Evolutionary conservation across 2,113 vertebrate genomes (phyloP), one percentile per base, ranked within the genome.

Genomic region (Etheostoma cragini): DNA sequence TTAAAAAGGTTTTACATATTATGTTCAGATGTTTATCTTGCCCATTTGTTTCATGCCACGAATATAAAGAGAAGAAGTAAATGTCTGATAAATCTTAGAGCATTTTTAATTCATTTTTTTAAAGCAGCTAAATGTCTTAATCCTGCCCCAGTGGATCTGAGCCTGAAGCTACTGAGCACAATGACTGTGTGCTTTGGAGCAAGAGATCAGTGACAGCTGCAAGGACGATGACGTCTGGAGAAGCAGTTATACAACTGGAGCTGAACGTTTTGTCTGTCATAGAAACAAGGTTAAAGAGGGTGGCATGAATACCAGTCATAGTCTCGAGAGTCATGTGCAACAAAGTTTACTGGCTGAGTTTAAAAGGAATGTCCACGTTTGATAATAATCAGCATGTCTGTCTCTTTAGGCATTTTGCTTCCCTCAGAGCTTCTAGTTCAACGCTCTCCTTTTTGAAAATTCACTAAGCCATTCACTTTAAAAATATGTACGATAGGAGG

Each of bases 221-320:
- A 60, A 91, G 84, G 85, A 76, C 10, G 66, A 88, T 94, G 92
- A 94, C 91, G 91, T 92, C 74, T 78, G 88, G 88, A 42, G 67
- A 65, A 76, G 61, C 56, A 61, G 90, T 94, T 95, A 94, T 89
- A 95, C 95, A 95, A 95, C 90, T n/a, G 11, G 70, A 83, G 85
- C 87, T 92, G 92, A 94, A 94, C 92, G 92, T 92, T 92, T 93
- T 87, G 87, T 94, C 90, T 94, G 93, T 92, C 93, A 91, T 80
- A 90, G 92, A 83, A 89, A 80, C 82, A 93, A 91, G 92, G 95
- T 92, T 91, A 92, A 80, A 87, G 81, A 81, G 89, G 83, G 85
- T 89, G 83, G 93, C 87, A 94, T 81, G 87, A 94, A 95, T 92
- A 92, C 89, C 92, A 87, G 76, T 69, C 90, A 91, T 88, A 90